Percentiles rank a stretch among this genome's conserved stretches.
Evolutionary conservation across 2,888 invertebrate species (phyloP).

Genomic region (Leptopilina myrica): DNA sequence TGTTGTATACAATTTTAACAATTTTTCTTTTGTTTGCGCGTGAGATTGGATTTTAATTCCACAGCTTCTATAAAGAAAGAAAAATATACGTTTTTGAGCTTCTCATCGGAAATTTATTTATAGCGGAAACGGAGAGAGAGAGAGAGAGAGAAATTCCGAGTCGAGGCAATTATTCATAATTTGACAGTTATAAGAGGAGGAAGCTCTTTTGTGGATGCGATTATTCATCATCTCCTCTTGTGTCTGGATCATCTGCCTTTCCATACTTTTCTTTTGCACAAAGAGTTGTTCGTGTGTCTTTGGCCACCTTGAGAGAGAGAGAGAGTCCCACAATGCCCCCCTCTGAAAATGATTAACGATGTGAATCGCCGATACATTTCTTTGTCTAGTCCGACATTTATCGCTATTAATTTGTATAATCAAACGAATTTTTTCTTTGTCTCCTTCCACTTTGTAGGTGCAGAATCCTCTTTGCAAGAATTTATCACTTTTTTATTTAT

Average conservation of each 20-base stretch:
- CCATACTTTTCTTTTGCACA: slow-evolving; percentile 38
- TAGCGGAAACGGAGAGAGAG: background rate
- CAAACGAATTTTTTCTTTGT: background rate
- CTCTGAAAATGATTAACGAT: slow-evolving; percentile 28
- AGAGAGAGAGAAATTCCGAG: background rate
- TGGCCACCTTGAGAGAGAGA: slow-evolving; percentile 1
- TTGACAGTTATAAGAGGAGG: slow-evolving; percentile 12
- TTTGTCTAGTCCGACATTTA: slow-evolving; percentile 21
- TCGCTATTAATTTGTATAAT: slow-evolving; percentile 34
- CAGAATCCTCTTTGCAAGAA: background rate
- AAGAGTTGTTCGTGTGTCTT: slow-evolving; percentile 41
- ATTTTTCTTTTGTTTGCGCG: background rate
- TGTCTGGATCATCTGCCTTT: slow-evolving; percentile 54
- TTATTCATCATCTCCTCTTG: slow-evolving; percentile 55
- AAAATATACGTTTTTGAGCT: background rate
- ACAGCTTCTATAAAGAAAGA: background rate
- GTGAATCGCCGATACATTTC: slow-evolving; percentile 27
- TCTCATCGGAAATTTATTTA: too few relatives aligned
- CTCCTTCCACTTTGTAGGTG: too few relatives aligned
- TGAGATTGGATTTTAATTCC: background rate
- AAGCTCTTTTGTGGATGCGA: slow-evolving; percentile 49
- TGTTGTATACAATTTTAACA: background rate
- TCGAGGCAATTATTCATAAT: slow-evolving; percentile 42
- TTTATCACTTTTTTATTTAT: too few relatives aligned
- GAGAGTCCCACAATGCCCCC: background rate